Conservation (phyloP, 2,113 vertebrate genomes). For the Sturnira hondurensis region DNA sequence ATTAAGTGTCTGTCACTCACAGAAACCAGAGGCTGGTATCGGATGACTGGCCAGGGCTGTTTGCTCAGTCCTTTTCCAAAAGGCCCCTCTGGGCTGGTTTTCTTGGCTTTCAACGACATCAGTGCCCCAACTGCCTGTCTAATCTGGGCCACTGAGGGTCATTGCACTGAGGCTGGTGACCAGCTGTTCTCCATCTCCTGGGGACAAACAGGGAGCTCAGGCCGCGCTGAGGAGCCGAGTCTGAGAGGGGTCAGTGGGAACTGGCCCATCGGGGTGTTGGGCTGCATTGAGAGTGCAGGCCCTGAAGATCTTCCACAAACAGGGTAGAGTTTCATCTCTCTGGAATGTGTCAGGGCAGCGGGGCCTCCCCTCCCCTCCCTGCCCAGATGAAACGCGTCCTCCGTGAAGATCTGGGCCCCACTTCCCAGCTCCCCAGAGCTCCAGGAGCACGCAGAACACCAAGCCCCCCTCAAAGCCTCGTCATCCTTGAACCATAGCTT, state of each 20-base stretch:
- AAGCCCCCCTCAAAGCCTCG: not conserved
- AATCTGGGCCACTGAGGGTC: not conserved
- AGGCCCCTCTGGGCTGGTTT: not conserved
- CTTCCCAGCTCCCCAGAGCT: not conserved
- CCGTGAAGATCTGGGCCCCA: not conserved
- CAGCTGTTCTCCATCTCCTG: not conserved
- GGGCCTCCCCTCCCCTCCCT: not conserved
- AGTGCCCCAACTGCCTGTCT: accelerated
- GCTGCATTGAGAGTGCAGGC: not conserved
- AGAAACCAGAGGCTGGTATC: not conserved
- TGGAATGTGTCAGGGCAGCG: not conserved
- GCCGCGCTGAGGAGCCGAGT: accelerated
- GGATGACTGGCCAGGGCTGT: not conserved
- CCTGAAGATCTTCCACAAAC: not conserved
- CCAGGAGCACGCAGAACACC: not conserved
- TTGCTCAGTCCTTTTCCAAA: not conserved
- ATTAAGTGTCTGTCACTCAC: not conserved
- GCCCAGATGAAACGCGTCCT: not conserved
- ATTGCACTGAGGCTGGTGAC: not conserved
- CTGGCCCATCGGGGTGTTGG: accelerated
- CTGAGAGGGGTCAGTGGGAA: not conserved
- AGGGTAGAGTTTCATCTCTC: constrained; percentile 21
- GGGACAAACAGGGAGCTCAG: not conserved
- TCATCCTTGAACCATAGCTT: not conserved
- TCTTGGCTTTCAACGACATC: not conserved